Evolutionary conservation across 2,797 vertebrate species (phyloP).

Genomic region (Ataeniobius toweri): DNA sequence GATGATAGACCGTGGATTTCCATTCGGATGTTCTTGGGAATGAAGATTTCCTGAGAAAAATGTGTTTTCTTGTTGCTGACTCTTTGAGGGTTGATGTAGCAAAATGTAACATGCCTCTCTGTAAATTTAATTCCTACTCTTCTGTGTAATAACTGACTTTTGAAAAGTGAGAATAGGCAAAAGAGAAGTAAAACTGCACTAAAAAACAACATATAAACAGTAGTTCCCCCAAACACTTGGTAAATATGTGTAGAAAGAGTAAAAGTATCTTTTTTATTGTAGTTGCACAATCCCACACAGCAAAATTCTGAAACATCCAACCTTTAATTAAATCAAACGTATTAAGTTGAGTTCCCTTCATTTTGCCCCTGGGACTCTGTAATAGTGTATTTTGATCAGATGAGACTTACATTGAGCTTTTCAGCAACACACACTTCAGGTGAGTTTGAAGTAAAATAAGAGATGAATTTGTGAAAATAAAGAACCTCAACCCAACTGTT

Average conservation of each 20-base stretch:
- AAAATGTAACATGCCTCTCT: background rate
- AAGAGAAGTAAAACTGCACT: background rate
- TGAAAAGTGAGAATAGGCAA: constrained; percentile 23
- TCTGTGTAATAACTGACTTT: constrained; percentile 19
- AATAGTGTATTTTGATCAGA: background rate
- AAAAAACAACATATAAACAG: too few relatives aligned
- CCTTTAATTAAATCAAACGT: background rate
- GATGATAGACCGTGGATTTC: constrained; percentile 27
- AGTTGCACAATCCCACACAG: background rate
- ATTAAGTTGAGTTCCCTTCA: background rate
- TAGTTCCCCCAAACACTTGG: background rate
- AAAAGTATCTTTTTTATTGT: background rate
- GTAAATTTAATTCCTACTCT: constrained; percentile 10
- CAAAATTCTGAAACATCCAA: background rate
- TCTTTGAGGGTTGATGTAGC: constrained; percentile 28
- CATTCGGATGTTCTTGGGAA: constrained; percentile 14
- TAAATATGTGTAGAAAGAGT: background rate
- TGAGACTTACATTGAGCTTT: background rate
- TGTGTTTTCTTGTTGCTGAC: constrained; percentile 20
- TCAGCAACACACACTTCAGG: background rate
- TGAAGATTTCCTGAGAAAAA: constrained; percentile 21
- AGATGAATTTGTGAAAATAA: background rate
- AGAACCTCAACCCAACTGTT: too few relatives aligned
- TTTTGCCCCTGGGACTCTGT: background rate
- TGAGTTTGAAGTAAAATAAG: background rate